phyloP scores from a whole-genome alignment of 2,113 vertebrate species.

The Halcyon malimbica region DNA sequence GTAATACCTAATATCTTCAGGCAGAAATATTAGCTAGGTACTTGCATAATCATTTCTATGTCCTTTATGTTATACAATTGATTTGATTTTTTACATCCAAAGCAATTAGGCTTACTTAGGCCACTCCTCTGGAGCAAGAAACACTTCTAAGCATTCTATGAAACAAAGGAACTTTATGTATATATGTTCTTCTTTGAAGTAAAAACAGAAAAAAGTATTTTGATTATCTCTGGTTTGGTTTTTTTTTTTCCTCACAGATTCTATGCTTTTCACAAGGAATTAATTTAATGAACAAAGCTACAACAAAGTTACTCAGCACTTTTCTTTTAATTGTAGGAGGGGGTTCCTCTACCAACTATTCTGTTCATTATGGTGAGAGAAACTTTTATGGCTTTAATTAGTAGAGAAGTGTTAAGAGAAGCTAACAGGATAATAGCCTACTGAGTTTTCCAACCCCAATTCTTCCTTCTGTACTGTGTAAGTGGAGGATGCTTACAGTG shows the following conservation, averaged over 20 bases:
- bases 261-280: background rate
- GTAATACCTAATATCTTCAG: background rate
- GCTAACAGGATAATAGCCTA: background rate
- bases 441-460: background rate
- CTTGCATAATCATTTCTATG: background rate
- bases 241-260: background rate
- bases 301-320: background rate
- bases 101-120: background rate
- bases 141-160: background rate
- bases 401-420: background rate
- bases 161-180: background rate
- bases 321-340: background rate
- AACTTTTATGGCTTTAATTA: background rate
- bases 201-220: background rate
- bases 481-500: background rate
- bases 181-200: background rate
- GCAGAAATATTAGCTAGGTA: background rate
- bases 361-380: background rate
- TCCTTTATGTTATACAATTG: background rate
- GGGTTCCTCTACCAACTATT: background rate
- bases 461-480: background rate
- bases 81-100: background rate
- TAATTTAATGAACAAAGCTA: background rate
- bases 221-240: background rate
- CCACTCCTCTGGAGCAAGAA: background rate